Evolutionary conservation across 2,113 vertebrate species (phyloP), one percentile per base, ranked within the genome.

Genomic region (Ictalurus punctatus): DNA sequence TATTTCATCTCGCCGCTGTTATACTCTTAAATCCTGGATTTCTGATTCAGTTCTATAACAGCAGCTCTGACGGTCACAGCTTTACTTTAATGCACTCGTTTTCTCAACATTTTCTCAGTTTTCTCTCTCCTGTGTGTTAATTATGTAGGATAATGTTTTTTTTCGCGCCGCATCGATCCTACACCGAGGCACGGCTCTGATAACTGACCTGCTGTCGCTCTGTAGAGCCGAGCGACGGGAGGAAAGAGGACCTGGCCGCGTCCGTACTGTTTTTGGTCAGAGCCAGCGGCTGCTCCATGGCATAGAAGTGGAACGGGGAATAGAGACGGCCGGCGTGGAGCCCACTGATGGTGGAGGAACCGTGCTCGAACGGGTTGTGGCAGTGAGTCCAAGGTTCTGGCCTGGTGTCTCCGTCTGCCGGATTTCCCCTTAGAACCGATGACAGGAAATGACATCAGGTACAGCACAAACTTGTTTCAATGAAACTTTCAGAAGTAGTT

Each of bases 261-360:
- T 98, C 96, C 90, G 95, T 85, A 92, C 94, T 97, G 94, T 94
- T 97, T 96, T 98, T 99, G 96, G 97, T 98, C 95, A 99, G 95
- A 84, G 97, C 97, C 30, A 99, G 95, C 27, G 98, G 98, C 94
- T 98, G 98, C 92, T 99, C 98, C 94, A 97, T 94, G 88, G 95
- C 94, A 88, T 97, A 96, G 93, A 95, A 95, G 67, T 98, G 96
- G 91, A 97, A 96, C 90, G 97, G 94, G 86, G 96, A 44, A 82
- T 97, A 99, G 90, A 97, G 93, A 89, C 96, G 97, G 91, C 93
- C 95, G 44, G 96, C 93, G 13, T 97, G 97, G 93, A 98, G 96
- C 94, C 96, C 95, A 89, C 97, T 94, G n/a, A 97, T 94, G 4
- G 97, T 95, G 44, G 97, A 96, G 59, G 95, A 95, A 0, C 96